These are phyloP conservation scores for Emydura subglobosa DNA, from an alignment of 2,113 vertebrate species.

Conservation along the genomic window DNA sequence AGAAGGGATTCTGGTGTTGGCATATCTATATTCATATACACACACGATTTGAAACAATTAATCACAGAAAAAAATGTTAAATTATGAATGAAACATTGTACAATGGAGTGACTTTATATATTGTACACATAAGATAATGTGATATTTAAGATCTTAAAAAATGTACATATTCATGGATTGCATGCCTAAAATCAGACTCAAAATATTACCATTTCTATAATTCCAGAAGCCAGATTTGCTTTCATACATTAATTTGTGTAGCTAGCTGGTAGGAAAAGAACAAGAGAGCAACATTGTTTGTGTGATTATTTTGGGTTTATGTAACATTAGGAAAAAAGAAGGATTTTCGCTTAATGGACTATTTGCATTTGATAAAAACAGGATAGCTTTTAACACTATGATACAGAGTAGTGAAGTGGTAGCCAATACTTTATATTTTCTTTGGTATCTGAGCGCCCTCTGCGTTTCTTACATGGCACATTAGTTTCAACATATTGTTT, in stretches of 20 bases:
- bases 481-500: background rate
- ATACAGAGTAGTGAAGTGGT: background rate
- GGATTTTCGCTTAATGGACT: background rate
- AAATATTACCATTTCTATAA: background rate
- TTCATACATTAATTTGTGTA: background rate
- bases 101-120: background rate
- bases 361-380: background rate
- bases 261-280: background rate
- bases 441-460: conserved; percentile 45
- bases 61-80: background rate
- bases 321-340: background rate
- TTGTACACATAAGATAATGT: background rate
- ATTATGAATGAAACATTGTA: background rate
- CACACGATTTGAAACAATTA: background rate
- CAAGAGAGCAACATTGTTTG: fast-evolving
- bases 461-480: conserved; percentile 4
- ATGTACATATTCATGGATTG: background rate
- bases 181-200: background rate
- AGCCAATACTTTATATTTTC: background rate
- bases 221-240: background rate
- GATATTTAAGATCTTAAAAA: background rate
- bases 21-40: background rate
- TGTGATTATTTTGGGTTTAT: background rate
- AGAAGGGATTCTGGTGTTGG: background rate
- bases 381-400: background rate